A percentile compares a stretch with the other conserved stretches of the same genome.
Conservation (phyloP, 2,888 invertebrate species). For the Megastigmus dorsalis region DNA sequence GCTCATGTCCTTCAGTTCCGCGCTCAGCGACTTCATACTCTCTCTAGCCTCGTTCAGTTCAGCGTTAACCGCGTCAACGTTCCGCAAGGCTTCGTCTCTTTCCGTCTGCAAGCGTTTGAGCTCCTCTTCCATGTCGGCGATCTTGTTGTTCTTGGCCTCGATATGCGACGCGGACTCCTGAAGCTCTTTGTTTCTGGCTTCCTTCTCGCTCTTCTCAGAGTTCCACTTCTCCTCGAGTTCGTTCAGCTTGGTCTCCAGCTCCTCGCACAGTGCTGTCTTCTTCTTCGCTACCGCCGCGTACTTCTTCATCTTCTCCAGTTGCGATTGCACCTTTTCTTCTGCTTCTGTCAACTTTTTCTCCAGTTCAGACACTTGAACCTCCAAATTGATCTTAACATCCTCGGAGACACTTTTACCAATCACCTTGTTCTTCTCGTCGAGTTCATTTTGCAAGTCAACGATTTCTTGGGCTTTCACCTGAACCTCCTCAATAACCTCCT, state of each 20-base stretch:
- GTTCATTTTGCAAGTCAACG: conserved; percentile 67
- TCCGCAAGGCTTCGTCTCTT: conserved; percentile 41
- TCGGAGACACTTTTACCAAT: conserved; percentile 67
- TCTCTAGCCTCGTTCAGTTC: conserved; percentile 54
- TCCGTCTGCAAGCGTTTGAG: conserved; percentile 55
- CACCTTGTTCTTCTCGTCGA: conserved; percentile 72
- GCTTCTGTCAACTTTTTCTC: conserved; percentile 73
- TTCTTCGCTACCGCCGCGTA: conserved; percentile 86
- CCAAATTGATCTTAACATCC: conserved; percentile 67
- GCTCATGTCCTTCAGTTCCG: conserved; percentile 63
- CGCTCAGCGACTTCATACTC: conserved; percentile 51
- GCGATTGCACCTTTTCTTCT: conserved; percentile 81
- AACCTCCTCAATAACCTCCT: conserved; percentile 74
- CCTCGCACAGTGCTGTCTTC: conserved; percentile 80
- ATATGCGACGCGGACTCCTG: conserved; percentile 59
- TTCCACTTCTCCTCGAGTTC: conserved; percentile 64
- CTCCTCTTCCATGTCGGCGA: conserved; percentile 63
- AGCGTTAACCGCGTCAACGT: background rate
- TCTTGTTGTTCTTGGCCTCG: conserved; percentile 63
- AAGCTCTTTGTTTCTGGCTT: conserved; percentile 63
- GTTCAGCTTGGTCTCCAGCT: conserved; percentile 76
- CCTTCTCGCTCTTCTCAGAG: conserved; percentile 67
- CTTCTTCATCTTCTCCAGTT: conserved; percentile 86
- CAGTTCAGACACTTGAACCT: conserved; percentile 71
- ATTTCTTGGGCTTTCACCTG: conserved; percentile 74